phyloP scores from a whole-genome alignment of 2,113 vertebrate species.

The Mirounga angustirostris region DNA sequence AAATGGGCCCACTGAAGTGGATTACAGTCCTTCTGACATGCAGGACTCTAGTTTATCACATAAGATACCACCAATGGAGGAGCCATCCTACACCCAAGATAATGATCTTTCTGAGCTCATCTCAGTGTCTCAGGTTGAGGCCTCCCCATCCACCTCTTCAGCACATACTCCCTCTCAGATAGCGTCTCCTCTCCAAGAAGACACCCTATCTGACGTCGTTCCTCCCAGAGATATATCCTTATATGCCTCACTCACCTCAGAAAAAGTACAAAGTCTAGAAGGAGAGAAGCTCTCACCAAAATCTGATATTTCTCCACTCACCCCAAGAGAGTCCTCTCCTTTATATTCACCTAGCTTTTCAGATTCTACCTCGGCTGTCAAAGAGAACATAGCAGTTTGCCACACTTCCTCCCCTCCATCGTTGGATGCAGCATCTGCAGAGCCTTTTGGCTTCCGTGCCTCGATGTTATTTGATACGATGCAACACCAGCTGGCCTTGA shows the following conservation, averaged over 20 bases:
- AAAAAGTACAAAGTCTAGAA: conserved; percentile 87
- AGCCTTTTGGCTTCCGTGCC: conserved; percentile 85
- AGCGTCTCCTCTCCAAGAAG: conserved; percentile 90
- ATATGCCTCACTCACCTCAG: conserved; percentile 91
- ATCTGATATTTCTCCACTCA: conserved; percentile 91
- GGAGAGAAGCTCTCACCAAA: conserved; percentile 89
- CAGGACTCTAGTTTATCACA: conserved; percentile 86
- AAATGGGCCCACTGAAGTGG: conserved; percentile 97
- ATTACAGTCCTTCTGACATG: conserved; percentile 93
- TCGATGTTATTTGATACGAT: conserved; percentile 77
- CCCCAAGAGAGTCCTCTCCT: conserved; percentile 89
- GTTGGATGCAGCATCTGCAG: conserved; percentile 82
- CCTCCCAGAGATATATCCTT: conserved; percentile 91
- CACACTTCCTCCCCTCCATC: conserved; percentile 82
- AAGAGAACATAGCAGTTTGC: conserved; percentile 58
- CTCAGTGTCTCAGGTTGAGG: conserved; percentile 95
- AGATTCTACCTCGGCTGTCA: conserved; percentile 84
- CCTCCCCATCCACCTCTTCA: conserved; percentile 95
- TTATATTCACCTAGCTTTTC: conserved; percentile 88
- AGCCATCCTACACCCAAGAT: conserved; percentile 90
- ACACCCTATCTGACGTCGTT: conserved; percentile 85
- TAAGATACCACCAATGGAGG: conserved; percentile 89
- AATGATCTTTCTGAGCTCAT: conserved; percentile 90
- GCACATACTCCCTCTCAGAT: conserved; percentile 95
- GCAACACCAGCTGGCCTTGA: conserved; percentile 85